phyloP scores from a whole-genome alignment of 2,888 invertebrate genomes.

The Apamea anceps region DNA sequence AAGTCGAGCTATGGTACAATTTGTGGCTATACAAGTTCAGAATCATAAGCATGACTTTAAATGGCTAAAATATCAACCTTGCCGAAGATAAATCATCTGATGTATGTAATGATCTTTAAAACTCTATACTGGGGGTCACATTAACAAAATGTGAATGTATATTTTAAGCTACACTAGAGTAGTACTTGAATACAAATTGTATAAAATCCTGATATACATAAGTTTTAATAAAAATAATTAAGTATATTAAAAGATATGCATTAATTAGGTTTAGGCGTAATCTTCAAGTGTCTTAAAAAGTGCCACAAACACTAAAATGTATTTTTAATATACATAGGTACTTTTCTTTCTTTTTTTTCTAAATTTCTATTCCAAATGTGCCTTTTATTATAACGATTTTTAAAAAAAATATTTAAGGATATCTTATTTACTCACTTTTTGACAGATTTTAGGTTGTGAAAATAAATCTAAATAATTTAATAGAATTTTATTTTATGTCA shows the following conservation, averaged over 20 bases:
- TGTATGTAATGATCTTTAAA: slow-evolving; percentile 51
- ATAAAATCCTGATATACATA: slow-evolving; percentile 59
- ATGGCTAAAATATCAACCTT: slow-evolving; percentile 29
- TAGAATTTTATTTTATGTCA: slow-evolving; percentile 72
- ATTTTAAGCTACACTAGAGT: slow-evolving; percentile 51
- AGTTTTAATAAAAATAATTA: slow-evolving; percentile 47
- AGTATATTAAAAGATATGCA: slow-evolving; percentile 35
- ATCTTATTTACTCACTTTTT: slow-evolving; percentile 50
- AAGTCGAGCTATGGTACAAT: slow-evolving; percentile 60
- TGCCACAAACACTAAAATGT: slow-evolving; percentile 66
- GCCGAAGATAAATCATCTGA: slow-evolving; percentile 11
- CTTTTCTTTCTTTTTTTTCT: slow-evolving; percentile 37
- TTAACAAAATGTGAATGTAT: slow-evolving; percentile 49
- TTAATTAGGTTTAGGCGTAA: slow-evolving; percentile 54
- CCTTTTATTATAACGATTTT: slow-evolving; percentile 55
- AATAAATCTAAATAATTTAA: slow-evolving; percentile 63
- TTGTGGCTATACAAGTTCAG: slow-evolving; percentile 61
- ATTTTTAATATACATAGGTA: slow-evolving; percentile 44
- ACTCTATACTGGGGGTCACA: slow-evolving; percentile 32
- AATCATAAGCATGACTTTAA: slow-evolving; percentile 56
- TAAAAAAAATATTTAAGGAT: slow-evolving; percentile 26
- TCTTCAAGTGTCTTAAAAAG: slow-evolving; percentile 66
- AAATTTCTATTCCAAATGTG: slow-evolving; percentile 64
- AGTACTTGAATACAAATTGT: slow-evolving; percentile 58
- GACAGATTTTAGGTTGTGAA: slow-evolving; percentile 79